A percentile compares a stretch with the other conserved stretches of the same genome.
phyloP scores from a whole-genome alignment of 2,888 invertebrate species.

The Chrysotoxum bicinctum region DNA sequence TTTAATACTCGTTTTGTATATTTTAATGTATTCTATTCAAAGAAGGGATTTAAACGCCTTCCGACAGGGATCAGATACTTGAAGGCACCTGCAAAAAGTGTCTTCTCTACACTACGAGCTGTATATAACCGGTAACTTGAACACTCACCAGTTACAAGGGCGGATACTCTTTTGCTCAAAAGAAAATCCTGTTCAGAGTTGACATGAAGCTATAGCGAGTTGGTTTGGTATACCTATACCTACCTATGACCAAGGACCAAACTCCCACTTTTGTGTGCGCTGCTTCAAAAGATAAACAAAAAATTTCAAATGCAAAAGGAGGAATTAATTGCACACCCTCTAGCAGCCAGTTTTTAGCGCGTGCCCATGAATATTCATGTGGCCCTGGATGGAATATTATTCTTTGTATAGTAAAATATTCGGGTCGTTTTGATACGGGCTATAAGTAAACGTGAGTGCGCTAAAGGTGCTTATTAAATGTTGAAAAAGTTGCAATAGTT shows the following conservation, averaged over 20 bases:
- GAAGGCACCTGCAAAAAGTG: constrained; percentile 49
- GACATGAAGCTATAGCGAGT: constrained; percentile 7
- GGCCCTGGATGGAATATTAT: constrained; percentile 62
- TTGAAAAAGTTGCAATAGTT: constrained; percentile 8
- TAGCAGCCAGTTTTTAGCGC: constrained; percentile 70
- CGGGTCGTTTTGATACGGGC: constrained; percentile 47
- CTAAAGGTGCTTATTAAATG: background rate
- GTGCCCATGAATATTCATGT: constrained; percentile 81
- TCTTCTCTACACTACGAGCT: constrained; percentile 33
- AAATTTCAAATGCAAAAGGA: constrained; percentile 73
- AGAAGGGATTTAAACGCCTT: constrained; percentile 66
- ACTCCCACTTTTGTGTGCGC: constrained; percentile 41
- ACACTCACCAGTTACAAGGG: constrained; percentile 44
- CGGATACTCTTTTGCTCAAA: constrained; percentile 28
- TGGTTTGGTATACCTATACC: background rate
- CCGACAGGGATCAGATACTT: constrained; percentile 57
- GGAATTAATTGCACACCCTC: constrained; percentile 74
- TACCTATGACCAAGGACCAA: constrained; percentile 16
- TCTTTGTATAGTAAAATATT: constrained; percentile 69
- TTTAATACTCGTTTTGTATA: constrained; percentile 59
- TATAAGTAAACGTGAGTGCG: constrained; percentile 13
- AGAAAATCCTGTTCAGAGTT: constrained; percentile 4
- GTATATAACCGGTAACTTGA: constrained; percentile 11
- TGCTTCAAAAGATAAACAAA: constrained; percentile 67
- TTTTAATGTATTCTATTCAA: constrained; percentile 65